Evolutionary conservation across 2,797 vertebrate genomes (phyloP), one percentile per base, ranked within the genome.

Genomic region (Alectoris magna): DNA sequence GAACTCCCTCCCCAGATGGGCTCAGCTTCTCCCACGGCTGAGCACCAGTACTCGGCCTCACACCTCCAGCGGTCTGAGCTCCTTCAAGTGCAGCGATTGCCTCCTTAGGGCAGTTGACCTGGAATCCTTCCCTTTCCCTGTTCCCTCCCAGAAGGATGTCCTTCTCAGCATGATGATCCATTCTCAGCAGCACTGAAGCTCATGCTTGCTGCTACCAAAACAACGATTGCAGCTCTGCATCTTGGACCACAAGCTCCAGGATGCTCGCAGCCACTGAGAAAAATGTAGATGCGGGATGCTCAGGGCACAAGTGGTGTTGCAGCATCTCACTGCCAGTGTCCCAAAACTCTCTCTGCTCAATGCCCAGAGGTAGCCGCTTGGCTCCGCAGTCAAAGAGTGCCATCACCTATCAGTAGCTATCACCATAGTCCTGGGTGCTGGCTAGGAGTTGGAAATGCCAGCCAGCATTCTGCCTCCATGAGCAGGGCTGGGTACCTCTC

Each of bases 401-500:
- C 44, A 60, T 24, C 73, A 93, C 1, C 0, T 72, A 48, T 78
- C 16, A 19, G 73, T 58, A 93, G 76, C 76, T 92, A 79, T 92
- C 93, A 70, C 73, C 5, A 3, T 14, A 91, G 67, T 31, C 85
- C 64, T 83, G 75, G 39, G 58, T 44, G 39, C 68, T 90, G 56
- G 14, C 73, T 56, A 14, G 18, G 74, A 91, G 77, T 91, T 87
- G 74, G 91, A 96, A 86, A 89, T 73, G 68, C 86, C 74, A 79
- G 83, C 64, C 48, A 84, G 39, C 41, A 3, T 48, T 66, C 85
- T 48, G 89, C 41, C 68, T 86, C 79, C 60, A 48, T 1, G 14
- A 84, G 68, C 53, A 78, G 77, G 76, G 68, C 38, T 76, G 77
- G 48, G 85, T 91, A 83, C 62, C 91, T 41, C 68, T 91, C 38